These are phyloP conservation scores for Amphibalanus amphitrite DNA, from an alignment of 1,140 invertebrate species.

Conservation along the genomic window DNA sequence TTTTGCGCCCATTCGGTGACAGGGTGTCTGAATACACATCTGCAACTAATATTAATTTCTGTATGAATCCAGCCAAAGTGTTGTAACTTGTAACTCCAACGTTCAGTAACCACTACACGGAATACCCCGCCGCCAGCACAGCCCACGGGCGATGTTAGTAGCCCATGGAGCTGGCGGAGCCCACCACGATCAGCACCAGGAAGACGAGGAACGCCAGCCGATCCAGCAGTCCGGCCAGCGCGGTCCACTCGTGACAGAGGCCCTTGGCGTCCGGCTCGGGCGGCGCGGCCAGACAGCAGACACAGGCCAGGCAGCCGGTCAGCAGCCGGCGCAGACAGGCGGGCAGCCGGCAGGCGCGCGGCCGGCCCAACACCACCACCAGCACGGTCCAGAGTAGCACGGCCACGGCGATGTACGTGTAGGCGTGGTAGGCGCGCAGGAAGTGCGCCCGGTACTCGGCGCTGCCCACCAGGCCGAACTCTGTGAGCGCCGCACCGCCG, in stretches of 20 bases:
- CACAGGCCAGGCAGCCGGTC: not conserved
- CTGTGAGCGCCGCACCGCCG: not conserved
- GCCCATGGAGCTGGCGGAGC: not conserved
- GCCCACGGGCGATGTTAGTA: too few relatives aligned
- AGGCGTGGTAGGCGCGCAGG: not conserved
- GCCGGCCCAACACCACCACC: not conserved
- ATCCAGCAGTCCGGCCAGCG: not conserved
- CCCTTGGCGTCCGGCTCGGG: not conserved
- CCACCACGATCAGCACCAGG: not conserved
- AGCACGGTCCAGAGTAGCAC: not conserved
- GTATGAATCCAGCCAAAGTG: too few relatives aligned
- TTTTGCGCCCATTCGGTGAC: too few relatives aligned
- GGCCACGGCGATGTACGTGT: not conserved
- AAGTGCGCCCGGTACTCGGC: not conserved
- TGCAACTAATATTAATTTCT: too few relatives aligned
- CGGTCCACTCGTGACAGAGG: not conserved
- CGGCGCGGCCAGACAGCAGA: not conserved
- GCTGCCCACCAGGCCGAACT: not conserved
- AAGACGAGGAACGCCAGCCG: not conserved
- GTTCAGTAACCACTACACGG: too few relatives aligned
- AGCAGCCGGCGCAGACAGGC: not conserved
- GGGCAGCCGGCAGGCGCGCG: not conserved
- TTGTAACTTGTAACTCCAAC: too few relatives aligned
- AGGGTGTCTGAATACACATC: too few relatives aligned
- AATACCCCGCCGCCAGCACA: too few relatives aligned